Percentiles rank a stretch among this genome's conserved stretches.
Conservation (phyloP, 2,797 vertebrate species). For the Tachyglossus aculeatus region DNA sequence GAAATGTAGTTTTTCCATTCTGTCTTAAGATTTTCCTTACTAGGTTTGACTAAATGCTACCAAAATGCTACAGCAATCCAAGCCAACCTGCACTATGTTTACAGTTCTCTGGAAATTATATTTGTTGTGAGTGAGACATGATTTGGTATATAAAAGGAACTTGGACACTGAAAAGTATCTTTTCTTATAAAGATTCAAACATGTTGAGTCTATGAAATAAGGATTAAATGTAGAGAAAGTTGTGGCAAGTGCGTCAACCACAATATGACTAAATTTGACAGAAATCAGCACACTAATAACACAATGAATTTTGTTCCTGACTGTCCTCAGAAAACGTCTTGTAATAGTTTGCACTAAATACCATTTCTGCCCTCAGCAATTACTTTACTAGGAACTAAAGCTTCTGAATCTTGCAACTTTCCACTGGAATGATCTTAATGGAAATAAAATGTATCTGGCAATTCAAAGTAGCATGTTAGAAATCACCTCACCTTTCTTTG, state of each 20-base stretch:
- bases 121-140: not conserved
- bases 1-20: not conserved
- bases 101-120: not conserved
- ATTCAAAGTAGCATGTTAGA: too few relatives aligned
- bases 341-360: not conserved
- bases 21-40: not conserved
- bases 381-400: not conserved
- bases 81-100: not conserved
- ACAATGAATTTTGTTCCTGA: slow-evolving; percentile 34
- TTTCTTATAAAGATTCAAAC: not conserved
- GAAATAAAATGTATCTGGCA: too few relatives aligned
- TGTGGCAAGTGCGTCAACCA: slow-evolving; percentile 14
- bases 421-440: too few relatives aligned
- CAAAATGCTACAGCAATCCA: not conserved
- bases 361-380: not conserved
- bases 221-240: slow-evolving; percentile 29
- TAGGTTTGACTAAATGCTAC: not conserved
- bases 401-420: too few relatives aligned
- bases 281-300: slow-evolving; percentile 42
- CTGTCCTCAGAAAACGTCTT: slow-evolving; percentile 2
- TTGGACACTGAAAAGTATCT: not conserved
- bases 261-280: slow-evolving; percentile 33
- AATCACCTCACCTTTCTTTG: not conserved
- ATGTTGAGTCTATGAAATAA: slow-evolving; percentile 13
- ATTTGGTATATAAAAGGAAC: not conserved